phyloP scores from a whole-genome alignment of 2,797 vertebrate genomes.

The Hybognathus amarus region DNA sequence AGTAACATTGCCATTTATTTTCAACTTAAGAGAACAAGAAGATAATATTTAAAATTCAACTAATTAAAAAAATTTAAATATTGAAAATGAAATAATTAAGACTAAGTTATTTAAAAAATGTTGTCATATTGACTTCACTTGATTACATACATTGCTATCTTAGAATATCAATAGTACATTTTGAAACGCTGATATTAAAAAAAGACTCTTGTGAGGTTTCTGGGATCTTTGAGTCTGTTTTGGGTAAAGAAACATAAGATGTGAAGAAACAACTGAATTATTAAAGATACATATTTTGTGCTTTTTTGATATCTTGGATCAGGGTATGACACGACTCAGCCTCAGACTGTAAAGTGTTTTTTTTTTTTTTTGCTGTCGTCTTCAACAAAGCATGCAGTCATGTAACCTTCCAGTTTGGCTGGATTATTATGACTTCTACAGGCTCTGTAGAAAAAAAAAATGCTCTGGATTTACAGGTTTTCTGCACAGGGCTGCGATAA shows the following conservation, averaged over 20 bases:
- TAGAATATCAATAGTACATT: neutral
- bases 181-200: neutral
- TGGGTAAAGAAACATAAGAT: neutral
- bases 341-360: neutral
- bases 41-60: neutral
- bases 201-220: neutral
- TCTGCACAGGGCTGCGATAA: slow-evolving; percentile 48
- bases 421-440: slow-evolving; percentile 15
- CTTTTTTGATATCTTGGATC: neutral
- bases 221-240: neutral
- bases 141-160: neutral
- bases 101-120: neutral
- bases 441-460: slow-evolving; percentile 21
- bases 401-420: slow-evolving; percentile 24
- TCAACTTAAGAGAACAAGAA: too few relatives aligned
- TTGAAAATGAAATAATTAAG: neutral
- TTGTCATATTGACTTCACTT: neutral
- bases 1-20: neutral
- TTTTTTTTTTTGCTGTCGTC: neutral
- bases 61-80: neutral
- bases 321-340: neutral
- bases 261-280: neutral
- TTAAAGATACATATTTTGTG: neutral
- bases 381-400: slow-evolving; percentile 31
- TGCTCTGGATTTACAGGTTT: slow-evolving; percentile 30